Evolutionary conservation across 2,888 invertebrate species (phyloP).

Genomic region (Cataglyphis cursor): DNA sequence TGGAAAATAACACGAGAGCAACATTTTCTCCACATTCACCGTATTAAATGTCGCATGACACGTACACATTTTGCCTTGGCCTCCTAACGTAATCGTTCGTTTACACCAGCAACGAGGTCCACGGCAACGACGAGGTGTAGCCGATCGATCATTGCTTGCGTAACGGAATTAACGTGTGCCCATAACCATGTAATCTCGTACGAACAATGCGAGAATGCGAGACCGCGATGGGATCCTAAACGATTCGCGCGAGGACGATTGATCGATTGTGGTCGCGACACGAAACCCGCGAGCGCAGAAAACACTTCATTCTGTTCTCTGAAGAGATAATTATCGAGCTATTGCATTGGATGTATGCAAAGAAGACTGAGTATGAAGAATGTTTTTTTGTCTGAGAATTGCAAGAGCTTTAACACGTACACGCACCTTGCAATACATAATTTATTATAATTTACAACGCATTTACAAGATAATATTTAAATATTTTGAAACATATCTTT

Average conservation of each 20-base stretch:
- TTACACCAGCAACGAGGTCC: slow-evolving; percentile 71
- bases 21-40: slow-evolving; percentile 64
- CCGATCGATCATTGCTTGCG: slow-evolving; percentile 73
- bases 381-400: slow-evolving; percentile 21
- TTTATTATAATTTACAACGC: slow-evolving; percentile 12
- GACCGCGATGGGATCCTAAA: slow-evolving; percentile 32
- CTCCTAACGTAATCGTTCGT: slow-evolving; percentile 81
- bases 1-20: slow-evolving; percentile 65
- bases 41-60: slow-evolving; percentile 45
- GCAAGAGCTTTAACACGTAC: not conserved
- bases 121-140: slow-evolving; percentile 74
- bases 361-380: slow-evolving; percentile 8
- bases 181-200: slow-evolving; percentile 33
- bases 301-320: slow-evolving; percentile 24
- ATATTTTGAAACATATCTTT: not conserved
- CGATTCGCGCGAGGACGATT: slow-evolving; percentile 37
- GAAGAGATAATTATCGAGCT: slow-evolving; percentile 47
- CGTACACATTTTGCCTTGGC: slow-evolving; percentile 79
- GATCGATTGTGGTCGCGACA: slow-evolving; percentile 41
- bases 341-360: slow-evolving; percentile 18
- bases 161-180: slow-evolving; percentile 68
- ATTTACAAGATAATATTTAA: slow-evolving; percentile 15
- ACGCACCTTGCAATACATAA: not conserved
- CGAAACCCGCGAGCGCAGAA: slow-evolving; percentile 26
- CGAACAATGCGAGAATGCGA: slow-evolving; percentile 39